phyloP scores from a whole-genome alignment of 1,140 invertebrate genomes.

The Drosophila rhopaloa region DNA sequence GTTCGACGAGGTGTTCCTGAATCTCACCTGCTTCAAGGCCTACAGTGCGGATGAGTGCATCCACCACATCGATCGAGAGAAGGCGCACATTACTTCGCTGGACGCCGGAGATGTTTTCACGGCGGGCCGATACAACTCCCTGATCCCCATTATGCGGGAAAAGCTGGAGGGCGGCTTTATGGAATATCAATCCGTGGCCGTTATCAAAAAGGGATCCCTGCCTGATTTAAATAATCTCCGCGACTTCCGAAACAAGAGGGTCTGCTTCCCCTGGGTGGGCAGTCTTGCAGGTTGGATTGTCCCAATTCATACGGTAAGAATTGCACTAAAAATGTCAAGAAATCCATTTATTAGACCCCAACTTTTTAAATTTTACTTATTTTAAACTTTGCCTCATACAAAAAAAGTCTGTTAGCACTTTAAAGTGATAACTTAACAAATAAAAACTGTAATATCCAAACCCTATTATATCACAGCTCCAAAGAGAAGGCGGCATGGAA shows the following conservation, averaged over 20 bases:
- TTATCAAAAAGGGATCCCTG: constrained; percentile 89
- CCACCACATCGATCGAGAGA: constrained; percentile 89
- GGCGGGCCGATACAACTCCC: constrained; percentile 95
- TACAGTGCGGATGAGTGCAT: constrained; percentile 94
- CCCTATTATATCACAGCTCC: constrained; percentile 86
- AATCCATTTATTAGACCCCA: not conserved
- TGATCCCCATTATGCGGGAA: constrained; percentile 95
- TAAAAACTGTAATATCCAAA: not conserved
- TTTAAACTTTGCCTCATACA: too few species aligned
- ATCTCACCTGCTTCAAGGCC: constrained; percentile 88
- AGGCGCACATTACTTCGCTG: constrained; percentile 93
- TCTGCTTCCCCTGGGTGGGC: constrained; percentile 96
- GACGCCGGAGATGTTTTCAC: constrained; percentile 97
- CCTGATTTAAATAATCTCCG: constrained; percentile 87
- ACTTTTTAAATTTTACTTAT: too few species aligned
- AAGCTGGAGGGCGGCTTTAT: constrained; percentile 86
- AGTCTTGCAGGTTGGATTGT: constrained; percentile 96
- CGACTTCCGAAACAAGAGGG: constrained; percentile 90
- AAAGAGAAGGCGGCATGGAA: constrained; percentile 91
- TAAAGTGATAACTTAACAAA: too few species aligned
- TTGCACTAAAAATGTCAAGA: not conserved
- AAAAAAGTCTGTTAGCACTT: too few species aligned
- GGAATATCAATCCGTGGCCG: constrained; percentile 93
- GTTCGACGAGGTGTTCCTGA: constrained; percentile 88
- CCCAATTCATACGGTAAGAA: constrained; percentile 91